phyloP scores from a whole-genome alignment of 2,113 vertebrate species.

The Saguinus midas region DNA sequence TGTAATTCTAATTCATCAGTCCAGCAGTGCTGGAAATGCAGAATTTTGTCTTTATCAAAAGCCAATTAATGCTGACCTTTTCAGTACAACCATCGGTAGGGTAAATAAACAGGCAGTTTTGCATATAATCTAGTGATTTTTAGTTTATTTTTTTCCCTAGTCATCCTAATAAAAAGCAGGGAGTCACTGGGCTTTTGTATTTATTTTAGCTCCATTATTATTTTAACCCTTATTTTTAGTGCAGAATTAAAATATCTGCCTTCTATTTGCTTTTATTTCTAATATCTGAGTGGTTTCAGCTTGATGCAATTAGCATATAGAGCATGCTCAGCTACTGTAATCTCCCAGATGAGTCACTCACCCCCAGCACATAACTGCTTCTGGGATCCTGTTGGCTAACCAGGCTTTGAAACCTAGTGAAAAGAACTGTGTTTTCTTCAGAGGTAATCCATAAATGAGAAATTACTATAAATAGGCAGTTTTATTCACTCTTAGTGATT shows the following conservation, averaged over 20 bases:
- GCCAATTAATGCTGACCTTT: background rate
- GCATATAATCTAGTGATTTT: background rate
- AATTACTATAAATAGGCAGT: conserved; percentile 49
- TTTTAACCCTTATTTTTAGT: background rate
- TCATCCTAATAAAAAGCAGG: background rate
- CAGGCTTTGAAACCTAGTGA: background rate
- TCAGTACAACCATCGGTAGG: background rate
- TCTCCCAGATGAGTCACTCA: conserved; percentile 48
- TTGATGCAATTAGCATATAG: background rate
- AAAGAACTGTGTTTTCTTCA: conserved; percentile 41
- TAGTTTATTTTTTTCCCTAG: background rate
- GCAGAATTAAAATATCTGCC: background rate
- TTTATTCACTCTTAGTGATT: background rate
- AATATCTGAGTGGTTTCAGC: background rate
- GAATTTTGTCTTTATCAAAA: conserved; percentile 30
- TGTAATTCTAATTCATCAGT: background rate
- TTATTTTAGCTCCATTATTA: conserved; percentile 19
- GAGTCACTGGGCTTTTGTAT: background rate
- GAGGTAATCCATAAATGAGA: conserved; percentile 40
- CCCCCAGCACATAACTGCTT: background rate
- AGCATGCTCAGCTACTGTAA: background rate
- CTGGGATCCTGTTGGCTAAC: background rate
- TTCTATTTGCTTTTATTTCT: conserved; percentile 14
- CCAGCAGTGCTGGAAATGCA: background rate
- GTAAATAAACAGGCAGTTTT: background rate